Evolutionary conservation across 2,113 vertebrate species (phyloP).

Genomic region (Aspiorhynchus laticeps): DNA sequence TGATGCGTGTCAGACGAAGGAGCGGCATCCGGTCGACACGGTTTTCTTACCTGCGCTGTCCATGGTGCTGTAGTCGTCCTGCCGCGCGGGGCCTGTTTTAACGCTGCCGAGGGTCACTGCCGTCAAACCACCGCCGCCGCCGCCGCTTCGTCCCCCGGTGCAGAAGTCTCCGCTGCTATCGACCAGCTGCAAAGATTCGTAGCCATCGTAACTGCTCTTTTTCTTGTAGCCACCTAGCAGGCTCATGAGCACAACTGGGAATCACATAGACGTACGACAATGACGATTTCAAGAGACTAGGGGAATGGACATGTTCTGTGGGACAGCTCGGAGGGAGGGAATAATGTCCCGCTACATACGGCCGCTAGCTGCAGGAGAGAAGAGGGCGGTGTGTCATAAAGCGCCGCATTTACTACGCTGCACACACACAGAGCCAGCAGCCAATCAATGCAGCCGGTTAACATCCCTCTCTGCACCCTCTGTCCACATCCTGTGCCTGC

Average conservation of each 20-base stretch:
- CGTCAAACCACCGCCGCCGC: constrained; percentile 70
- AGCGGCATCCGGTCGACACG: constrained; percentile 1
- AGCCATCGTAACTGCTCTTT: constrained; percentile 92
- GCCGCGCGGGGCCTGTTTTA: constrained; percentile 71
- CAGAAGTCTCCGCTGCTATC: constrained; percentile 87
- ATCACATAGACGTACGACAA: constrained; percentile 57
- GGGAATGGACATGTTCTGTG: constrained; percentile 33
- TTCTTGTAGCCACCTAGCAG: constrained; percentile 94
- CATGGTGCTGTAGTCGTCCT: constrained; percentile 91
- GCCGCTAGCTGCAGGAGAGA: constrained; percentile 40
- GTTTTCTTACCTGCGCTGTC: constrained; percentile 91
- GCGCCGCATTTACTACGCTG: constrained; percentile 53
- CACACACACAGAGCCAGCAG: constrained; percentile 35
- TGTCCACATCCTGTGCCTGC: neutral
- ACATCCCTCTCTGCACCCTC: neutral
- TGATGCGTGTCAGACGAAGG: neutral
- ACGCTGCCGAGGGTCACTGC: constrained; percentile 73
- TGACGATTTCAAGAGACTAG: constrained; percentile 44
- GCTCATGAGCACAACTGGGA: constrained; percentile 83
- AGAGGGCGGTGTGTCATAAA: constrained; percentile 41
- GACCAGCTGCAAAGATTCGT: constrained; percentile 97
- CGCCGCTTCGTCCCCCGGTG: constrained; percentile 73
- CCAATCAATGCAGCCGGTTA: constrained; percentile 41
- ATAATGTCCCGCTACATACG: constrained; percentile 17
- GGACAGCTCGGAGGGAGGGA: neutral